phyloP scores from a whole-genome alignment of 2,888 invertebrate species.

The Anthrax anthrax region DNA sequence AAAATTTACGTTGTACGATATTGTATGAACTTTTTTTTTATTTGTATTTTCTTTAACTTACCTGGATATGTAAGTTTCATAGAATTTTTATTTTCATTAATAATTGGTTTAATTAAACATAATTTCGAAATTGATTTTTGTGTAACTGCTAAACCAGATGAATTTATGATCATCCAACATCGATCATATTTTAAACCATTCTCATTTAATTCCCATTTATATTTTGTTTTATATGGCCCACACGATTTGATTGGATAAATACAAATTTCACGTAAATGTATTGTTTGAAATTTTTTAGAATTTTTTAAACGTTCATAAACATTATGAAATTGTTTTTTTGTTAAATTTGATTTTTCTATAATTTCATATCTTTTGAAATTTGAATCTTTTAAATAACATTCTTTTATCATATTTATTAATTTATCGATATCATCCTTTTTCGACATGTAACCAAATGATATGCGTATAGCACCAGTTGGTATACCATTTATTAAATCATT shows the following conservation, averaged over 20 bases:
- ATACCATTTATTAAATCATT: constrained; percentile 68
- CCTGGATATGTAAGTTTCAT: constrained; percentile 49
- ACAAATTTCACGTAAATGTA: constrained; percentile 38
- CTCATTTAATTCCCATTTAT: constrained; percentile 54
- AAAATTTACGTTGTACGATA: too few species aligned
- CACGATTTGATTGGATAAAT: constrained; percentile 90
- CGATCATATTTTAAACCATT: constrained; percentile 80
- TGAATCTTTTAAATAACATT: constrained; percentile 47
- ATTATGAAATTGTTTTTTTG: constrained; percentile 19
- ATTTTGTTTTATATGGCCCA: constrained; percentile 52
- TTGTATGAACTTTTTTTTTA: too few species aligned
- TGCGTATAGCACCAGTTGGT: constrained; percentile 84
- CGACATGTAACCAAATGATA: constrained; percentile 89
- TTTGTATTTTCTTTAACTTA: too few species aligned
- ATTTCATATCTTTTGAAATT: constrained; percentile 17
- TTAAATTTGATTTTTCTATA: constrained; percentile 18
- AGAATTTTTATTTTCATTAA: constrained; percentile 43
- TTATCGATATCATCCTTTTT: constrained; percentile 53
- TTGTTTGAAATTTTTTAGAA: constrained; percentile 2
- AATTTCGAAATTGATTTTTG: constrained; percentile 72
- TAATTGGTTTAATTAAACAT: constrained; percentile 59
- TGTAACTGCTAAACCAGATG: constrained; percentile 67
- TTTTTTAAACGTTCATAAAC: constrained; percentile 19
- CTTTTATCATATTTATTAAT: constrained; percentile 56
- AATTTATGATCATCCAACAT: constrained; percentile 83